These are phyloP conservation scores for Melanargia galathea DNA, from an alignment of 2,888 invertebrate genomes.

Conservation along the genomic window DNA sequence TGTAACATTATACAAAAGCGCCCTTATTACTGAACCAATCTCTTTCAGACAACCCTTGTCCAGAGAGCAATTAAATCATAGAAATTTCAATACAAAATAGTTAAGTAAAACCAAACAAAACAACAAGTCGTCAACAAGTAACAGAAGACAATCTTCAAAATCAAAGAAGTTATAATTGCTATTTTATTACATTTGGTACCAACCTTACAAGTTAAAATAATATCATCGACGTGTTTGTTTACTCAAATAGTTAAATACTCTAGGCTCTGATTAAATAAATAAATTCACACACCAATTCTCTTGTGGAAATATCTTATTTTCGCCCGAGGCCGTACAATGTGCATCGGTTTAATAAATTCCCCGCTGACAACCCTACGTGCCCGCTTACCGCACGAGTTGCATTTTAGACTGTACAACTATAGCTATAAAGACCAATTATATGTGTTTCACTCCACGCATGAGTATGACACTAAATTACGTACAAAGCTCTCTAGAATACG, in stretches of 20 bases:
- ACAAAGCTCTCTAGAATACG: slow-evolving; percentile 33
- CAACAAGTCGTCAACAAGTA: too few species aligned
- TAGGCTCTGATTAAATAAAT: neutral
- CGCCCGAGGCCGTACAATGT: slow-evolving; percentile 13
- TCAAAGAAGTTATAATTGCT: too few species aligned
- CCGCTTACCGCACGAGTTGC: neutral
- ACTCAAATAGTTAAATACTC: neutral
- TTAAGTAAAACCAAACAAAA: too few species aligned
- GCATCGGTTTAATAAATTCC: slow-evolving; percentile 16
- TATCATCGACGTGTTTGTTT: neutral
- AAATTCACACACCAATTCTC: slow-evolving; percentile 13
- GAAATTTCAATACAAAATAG: too few species aligned
- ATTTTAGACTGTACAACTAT: slow-evolving; percentile 11
- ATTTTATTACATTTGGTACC: neutral
- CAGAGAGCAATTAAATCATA: too few species aligned
- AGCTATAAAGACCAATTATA: slow-evolving; percentile 14
- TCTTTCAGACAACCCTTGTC: too few species aligned
- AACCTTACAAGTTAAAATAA: neutral
- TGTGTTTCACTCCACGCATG: slow-evolving; percentile 4
- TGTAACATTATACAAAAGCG: too few species aligned
- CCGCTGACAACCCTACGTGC: slow-evolving; percentile 12
- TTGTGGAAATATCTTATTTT: slow-evolving; percentile 4
- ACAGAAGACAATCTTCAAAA: too few species aligned
- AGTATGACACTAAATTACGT: slow-evolving; percentile 33
- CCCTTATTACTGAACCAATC: too few species aligned